These are phyloP conservation scores for Meta bourneti DNA, from an alignment of 2,888 invertebrate species.

Conservation along the genomic window DNA sequence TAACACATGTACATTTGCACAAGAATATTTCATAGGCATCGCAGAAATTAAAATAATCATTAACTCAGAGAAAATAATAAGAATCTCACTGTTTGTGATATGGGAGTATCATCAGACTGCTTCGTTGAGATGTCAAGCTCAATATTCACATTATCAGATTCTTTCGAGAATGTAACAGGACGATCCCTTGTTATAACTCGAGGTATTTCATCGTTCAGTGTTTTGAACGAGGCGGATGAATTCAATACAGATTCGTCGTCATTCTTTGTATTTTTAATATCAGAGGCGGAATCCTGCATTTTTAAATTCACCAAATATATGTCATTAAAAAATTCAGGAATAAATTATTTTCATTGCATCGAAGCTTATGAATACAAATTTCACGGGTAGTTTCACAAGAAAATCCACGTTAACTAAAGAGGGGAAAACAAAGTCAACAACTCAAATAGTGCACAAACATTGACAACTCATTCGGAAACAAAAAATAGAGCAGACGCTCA, in stretches of 20 bases:
- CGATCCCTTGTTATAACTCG: slow-evolving; percentile 46
- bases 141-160: slow-evolving; percentile 57
- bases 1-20: no score
- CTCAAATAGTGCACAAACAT: neutral
- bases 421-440: neutral
- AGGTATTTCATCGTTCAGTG: slow-evolving; percentile 54
- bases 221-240: slow-evolving; percentile 19
- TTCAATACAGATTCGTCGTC: neutral
- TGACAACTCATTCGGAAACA: slow-evolving; percentile 9
- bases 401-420: neutral
- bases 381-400: neutral
- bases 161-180: slow-evolving; percentile 59
- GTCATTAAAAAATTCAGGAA: neutral
- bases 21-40: no score
- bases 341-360: neutral
- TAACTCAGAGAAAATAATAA: neutral
- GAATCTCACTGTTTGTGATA: slow-evolving; percentile 53
- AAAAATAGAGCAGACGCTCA: slow-evolving; percentile 65
- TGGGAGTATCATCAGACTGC: slow-evolving; percentile 5
- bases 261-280: neutral
- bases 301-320: neutral
- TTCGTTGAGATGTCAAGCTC: slow-evolving; percentile 15
- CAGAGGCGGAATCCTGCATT: slow-evolving; percentile 11
- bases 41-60: neutral
- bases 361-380: neutral